Conservation (phyloP, 2,113 vertebrate species). For the Peromyscus polionotus region DNA sequence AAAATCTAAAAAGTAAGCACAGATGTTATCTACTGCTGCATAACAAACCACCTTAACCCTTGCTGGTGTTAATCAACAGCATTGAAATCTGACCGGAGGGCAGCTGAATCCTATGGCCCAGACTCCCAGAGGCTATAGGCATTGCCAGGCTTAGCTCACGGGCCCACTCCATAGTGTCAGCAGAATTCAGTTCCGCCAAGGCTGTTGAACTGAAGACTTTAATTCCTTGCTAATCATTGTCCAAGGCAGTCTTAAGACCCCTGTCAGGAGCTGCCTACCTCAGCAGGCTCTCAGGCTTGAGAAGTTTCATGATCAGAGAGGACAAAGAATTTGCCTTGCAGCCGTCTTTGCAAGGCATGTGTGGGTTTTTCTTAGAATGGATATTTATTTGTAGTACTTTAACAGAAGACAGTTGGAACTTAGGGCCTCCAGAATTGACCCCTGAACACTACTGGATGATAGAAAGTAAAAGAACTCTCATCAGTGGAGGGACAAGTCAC, state of each 20-base stretch:
- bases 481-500: background rate
- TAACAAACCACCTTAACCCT: background rate
- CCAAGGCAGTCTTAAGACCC: background rate
- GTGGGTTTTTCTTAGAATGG: constrained; percentile 16
- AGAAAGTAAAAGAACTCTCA: background rate
- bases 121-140: background rate
- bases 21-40: background rate
- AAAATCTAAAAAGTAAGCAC: background rate
- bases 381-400: constrained; percentile 30
- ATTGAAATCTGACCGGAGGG: background rate
- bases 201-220: background rate
- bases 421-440: background rate
- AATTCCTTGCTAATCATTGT: background rate
- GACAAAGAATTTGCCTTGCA: background rate
- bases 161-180: background rate
- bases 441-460: background rate
- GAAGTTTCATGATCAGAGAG: background rate
- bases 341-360: background rate
- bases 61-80: background rate
- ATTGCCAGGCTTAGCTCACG: background rate
- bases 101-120: background rate
- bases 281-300: background rate
- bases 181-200: background rate
- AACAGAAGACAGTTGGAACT: background rate
- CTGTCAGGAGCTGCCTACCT: background rate